Conservation (phyloP, 2,888 invertebrate genomes). For the Drosophila neutralis region DNA sequence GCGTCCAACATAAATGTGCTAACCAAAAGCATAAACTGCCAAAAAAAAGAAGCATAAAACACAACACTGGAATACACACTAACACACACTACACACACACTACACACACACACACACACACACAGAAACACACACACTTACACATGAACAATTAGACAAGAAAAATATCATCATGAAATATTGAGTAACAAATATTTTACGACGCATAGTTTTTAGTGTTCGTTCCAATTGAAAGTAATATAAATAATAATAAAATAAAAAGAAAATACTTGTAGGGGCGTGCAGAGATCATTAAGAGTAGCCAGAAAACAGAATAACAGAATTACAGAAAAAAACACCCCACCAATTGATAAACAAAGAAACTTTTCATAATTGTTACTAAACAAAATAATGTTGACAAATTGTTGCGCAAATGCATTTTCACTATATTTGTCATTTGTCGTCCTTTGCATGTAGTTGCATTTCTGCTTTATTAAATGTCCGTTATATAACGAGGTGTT, state of each 20-base stretch:
- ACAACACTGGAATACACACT: conserved; percentile 18
- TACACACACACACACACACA: conserved; percentile 31
- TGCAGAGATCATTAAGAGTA: conserved; percentile 42
- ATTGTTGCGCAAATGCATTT: conserved; percentile 63
- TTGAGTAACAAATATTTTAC: conserved; percentile 67
- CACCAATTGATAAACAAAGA: conserved; percentile 66
- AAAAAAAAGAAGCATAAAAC: conserved; percentile 40
- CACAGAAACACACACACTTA: conserved; percentile 22
- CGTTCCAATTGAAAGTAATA: conserved; percentile 61
- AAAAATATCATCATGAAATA: conserved; percentile 51
- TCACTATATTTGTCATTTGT: conserved; percentile 51
- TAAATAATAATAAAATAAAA: conserved; percentile 23
- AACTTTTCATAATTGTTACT: conserved; percentile 60
- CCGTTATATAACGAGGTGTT: conserved; percentile 61
- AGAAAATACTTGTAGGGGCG: conserved; percentile 42
- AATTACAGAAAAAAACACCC: conserved; percentile 67
- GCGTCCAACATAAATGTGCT: conserved; percentile 93
- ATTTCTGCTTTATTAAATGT: conserved; percentile 62
- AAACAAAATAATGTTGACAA: conserved; percentile 44
- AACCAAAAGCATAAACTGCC: conserved; percentile 64
- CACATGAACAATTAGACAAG: conserved; percentile 38
- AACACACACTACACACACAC: conserved; percentile 27
- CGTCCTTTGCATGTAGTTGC: conserved; percentile 69
- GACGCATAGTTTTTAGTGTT: conserved; percentile 75
- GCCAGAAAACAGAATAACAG: conserved; percentile 40